These are phyloP conservation scores for Albula glossodonta DNA, from an alignment of 2,113 vertebrate species.

Conservation along the genomic window DNA sequence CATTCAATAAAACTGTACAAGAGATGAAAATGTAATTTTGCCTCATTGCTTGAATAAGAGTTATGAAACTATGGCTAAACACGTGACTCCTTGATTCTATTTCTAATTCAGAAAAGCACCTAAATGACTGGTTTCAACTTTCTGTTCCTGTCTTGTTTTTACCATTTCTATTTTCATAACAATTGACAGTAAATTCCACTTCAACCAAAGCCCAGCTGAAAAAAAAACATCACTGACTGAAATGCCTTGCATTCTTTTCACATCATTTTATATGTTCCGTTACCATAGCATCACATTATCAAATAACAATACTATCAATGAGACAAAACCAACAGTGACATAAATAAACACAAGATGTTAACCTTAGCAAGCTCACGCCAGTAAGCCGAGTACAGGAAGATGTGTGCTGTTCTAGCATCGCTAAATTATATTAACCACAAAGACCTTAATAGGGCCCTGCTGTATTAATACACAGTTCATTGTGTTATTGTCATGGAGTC, in stretches of 20 bases:
- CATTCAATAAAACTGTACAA: neutral
- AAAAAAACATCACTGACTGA: neutral
- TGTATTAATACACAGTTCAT: no score
- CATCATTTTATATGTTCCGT: no score
- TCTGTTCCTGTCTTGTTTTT: slow-evolving; percentile 2
- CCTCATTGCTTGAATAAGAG: neutral
- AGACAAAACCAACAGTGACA: neutral
- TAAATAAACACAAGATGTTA: neutral
- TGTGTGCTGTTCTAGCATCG: neutral
- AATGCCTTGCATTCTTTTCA: neutral
- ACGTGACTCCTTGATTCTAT: neutral
- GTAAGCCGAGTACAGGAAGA: neutral
- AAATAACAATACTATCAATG: neutral
- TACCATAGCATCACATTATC: no score
- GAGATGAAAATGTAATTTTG: neutral
- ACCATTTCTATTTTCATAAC: slow-evolving; percentile 7
- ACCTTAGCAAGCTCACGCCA: neutral
- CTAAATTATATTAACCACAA: neutral
- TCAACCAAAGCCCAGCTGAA: neutral
- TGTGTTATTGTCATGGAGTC: no score
- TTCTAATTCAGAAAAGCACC: neutral
- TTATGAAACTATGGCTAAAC: neutral
- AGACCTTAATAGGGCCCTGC: no score
- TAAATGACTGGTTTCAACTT: slow-evolving; percentile 4
- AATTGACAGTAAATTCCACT: neutral